Conservation (phyloP, 1,140 invertebrate species). For the Branchinecta lindahli region DNA sequence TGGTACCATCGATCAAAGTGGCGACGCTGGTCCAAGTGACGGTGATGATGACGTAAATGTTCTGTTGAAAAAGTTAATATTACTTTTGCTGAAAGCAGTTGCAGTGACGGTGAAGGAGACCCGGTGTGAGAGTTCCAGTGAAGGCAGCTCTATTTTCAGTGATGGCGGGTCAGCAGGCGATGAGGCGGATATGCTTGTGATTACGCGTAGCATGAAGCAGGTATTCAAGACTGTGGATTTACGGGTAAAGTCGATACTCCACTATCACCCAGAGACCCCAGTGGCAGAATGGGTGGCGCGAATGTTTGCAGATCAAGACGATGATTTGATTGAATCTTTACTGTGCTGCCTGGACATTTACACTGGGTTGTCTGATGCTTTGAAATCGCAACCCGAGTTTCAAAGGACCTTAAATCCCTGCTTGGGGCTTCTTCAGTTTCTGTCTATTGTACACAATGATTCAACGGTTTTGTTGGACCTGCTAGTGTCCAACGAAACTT, state of each 20-base stretch:
- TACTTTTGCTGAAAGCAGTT: conserved; percentile 68
- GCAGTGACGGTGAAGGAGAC: conserved; percentile 79
- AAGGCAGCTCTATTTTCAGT: conserved; percentile 38
- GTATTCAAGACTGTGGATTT: conserved; percentile 53
- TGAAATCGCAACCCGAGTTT: conserved; percentile 44
- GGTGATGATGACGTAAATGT: conserved; percentile 37
- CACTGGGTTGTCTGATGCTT: conserved; percentile 41
- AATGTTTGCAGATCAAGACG: conserved; percentile 75
- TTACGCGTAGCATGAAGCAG: conserved; percentile 65
- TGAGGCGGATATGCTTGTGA: conserved; percentile 63
- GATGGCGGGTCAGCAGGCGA: conserved; percentile 23
- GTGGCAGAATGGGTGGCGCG: conserved; percentile 73
- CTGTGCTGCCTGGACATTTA: conserved; percentile 74
- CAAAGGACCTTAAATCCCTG: conserved; percentile 44
- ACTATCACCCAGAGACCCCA: conserved; percentile 70
- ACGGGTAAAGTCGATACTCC: conserved; percentile 59
- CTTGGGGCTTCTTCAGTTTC: conserved; percentile 64
- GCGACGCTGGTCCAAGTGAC: conserved; percentile 26
- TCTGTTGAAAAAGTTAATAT: conserved; percentile 62
- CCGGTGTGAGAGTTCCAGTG: conserved; percentile 49
- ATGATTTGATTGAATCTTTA: conserved; percentile 80
- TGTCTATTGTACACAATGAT: conserved; percentile 64
- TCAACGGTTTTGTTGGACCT: conserved; percentile 66
- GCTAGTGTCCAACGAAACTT: conserved; percentile 77
- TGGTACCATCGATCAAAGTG: conserved; percentile 34